Evolutionary conservation across 2,888 invertebrate genomes (phyloP).

Genomic region (Diplazon laetatorius): DNA sequence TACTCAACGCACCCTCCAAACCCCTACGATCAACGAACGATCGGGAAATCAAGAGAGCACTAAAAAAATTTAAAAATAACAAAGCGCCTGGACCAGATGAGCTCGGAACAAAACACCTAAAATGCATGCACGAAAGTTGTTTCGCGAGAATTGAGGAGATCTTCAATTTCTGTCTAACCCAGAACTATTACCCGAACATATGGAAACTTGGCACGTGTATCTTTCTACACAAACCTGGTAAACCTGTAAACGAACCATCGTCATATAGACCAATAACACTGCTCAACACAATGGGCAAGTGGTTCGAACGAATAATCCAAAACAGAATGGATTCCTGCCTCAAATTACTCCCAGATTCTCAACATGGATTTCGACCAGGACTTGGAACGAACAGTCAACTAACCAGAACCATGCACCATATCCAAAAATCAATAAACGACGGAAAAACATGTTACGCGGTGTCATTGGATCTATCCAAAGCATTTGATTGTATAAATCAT

Average conservation of each 20-base stretch:
- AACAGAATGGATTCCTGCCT: slow-evolving; percentile 22
- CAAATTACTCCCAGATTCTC: slow-evolving; percentile 32
- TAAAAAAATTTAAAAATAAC: slow-evolving; percentile 34
- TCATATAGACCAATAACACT: slow-evolving; percentile 50
- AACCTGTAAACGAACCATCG: slow-evolving; percentile 28
- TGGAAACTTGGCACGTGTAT: slow-evolving; percentile 41
- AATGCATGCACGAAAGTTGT: too few species aligned
- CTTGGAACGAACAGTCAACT: slow-evolving; percentile 39
- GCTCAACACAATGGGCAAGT: slow-evolving; percentile 45
- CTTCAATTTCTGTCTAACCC: slow-evolving; percentile 12
- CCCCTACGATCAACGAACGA: slow-evolving; percentile 19
- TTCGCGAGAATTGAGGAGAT: slow-evolving; percentile 16
- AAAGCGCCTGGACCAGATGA: too few species aligned
- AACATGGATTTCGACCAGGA: slow-evolving; percentile 45
- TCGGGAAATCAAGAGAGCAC: slow-evolving; percentile 18
- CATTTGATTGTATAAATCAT: slow-evolving; percentile 40
- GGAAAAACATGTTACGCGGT: slow-evolving; percentile 29
- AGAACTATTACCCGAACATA: slow-evolving; percentile 32
- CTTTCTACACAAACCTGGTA: slow-evolving; percentile 34
- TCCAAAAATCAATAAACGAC: slow-evolving; percentile 42
- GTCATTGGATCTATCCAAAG: slow-evolving; percentile 46
- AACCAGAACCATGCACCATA: slow-evolving; percentile 36
- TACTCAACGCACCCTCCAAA: too few species aligned
- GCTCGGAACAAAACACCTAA: slow-evolving; percentile 18
- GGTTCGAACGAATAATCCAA: slow-evolving; percentile 37